Evolutionary conservation across 2,113 vertebrate genomes (phyloP).

Genomic region (Danio rerio): GRCz12tu NC_133189.1:27489001-27489500

Average conservation of each 20-base stretch:
- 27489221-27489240: not conserved
- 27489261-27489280: conserved; percentile 9
- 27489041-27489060: not conserved
- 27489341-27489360: no score
- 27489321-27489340: no score
- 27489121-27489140: conserved; percentile 2
- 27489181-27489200: not conserved
- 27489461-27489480: no score
- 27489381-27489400: no score
- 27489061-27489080: not conserved
- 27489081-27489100: not conserved
- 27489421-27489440: no score
- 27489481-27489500: no score
- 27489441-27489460: no score
- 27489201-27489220: not conserved
- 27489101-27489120: not conserved
- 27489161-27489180: conserved; percentile 3
- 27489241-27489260: not conserved
- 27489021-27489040: no score
- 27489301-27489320: not conserved
- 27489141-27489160: not conserved
- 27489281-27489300: conserved; percentile 14
- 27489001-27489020: not conserved
- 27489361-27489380: no score
- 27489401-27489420: no score